Evolutionary conservation across 2,888 invertebrate species (phyloP), one percentile per base, ranked within the genome.

Genomic region (Thecophora atra): DNA sequence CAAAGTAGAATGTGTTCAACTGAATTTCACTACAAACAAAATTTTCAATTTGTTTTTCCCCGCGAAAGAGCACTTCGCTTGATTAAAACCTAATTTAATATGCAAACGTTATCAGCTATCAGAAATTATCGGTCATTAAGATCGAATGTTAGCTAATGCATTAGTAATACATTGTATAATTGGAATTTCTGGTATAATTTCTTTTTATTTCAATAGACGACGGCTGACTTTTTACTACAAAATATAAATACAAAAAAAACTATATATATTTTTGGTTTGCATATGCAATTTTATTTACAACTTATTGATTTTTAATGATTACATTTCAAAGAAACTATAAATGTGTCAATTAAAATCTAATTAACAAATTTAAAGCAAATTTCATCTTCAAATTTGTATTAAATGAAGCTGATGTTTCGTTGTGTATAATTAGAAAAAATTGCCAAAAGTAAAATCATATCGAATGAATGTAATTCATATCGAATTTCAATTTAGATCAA

Each of bases 41-140:
- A 11, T 2, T 24, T 6, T 24, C 7, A 17, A 21, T 54, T 21
- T 2, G 19, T 54, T 66, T 19, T 11, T 54, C n/a, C 0, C n/a
- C 37, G 30, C 26, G 3, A 24, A 37, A 24, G 1, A 52, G 65
- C 80, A 80, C 82, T 82, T 79, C 77, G 66, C 63, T 70, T 80
- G 78, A 81, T 82, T 82, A 80, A 82, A 6, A 72, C 72, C 47
- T 56, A 47, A 73, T 73, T 73, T 66, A 74, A 70, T 74, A 75
- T 74, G 72, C 71, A 64, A 24, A 63, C 24, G n/a, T 26, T 37
- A 37, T 37, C 37, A 37, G 11, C 7, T 11, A 37, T 37, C 37
- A 37, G 37, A 11, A 37, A 37, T 37, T 2, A 1, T 37, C 37
- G 11, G 37, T 11, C 37, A 37, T 37, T 11, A 8, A 37, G 37